Evolutionary conservation across 2,113 vertebrate genomes (phyloP), one percentile per base, ranked within the genome.

Genomic region (Tilapia sparmanii): DNA sequence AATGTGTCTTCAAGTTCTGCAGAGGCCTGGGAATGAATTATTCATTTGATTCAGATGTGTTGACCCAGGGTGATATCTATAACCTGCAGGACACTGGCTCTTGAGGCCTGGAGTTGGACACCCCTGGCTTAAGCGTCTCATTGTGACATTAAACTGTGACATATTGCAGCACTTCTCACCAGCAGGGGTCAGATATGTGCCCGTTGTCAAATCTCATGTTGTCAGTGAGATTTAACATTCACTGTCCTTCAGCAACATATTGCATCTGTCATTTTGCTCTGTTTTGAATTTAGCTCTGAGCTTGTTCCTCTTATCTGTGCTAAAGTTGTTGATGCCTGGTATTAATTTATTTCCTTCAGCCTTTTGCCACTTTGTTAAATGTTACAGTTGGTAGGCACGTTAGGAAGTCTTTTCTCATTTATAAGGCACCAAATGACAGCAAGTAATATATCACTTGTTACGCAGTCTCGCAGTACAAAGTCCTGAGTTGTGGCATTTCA

Each of bases 151-250:
- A 26, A 55, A 83, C 26, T 22, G 9, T 52, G 19, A 76, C 3
- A 13, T 29, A 45, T 50, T 83, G 31, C 5, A 29, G 11, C 8
- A 45, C 19, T 54, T 22, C 10, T 84, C 55, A 81, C 90, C 90
- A 91, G 79, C 82, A 93, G 91, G 54, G 91, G 92, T 84, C 93
- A 91, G 81, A 86, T 80, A 57, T 73, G 61, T 10, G 40, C 50
- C 8, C 61, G 6, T 61, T 31, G 87, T 68, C 12, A 76, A 52
- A 76, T 50, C 45, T 24, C 15, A 1, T 26, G 18, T 4, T 13
- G 45, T 52, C 45, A n/a, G 26, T 19, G 10, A 78, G 10, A 52
- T 78, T 52, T 50, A 78, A 78, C 24, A 12, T 12, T 78, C 10
- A 50, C 24, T 31, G 42, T 50, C 26, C 22, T 57, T 81, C 6